phyloP scores from a whole-genome alignment of 2,888 invertebrate species.

The Steromphala cineraria region DNA sequence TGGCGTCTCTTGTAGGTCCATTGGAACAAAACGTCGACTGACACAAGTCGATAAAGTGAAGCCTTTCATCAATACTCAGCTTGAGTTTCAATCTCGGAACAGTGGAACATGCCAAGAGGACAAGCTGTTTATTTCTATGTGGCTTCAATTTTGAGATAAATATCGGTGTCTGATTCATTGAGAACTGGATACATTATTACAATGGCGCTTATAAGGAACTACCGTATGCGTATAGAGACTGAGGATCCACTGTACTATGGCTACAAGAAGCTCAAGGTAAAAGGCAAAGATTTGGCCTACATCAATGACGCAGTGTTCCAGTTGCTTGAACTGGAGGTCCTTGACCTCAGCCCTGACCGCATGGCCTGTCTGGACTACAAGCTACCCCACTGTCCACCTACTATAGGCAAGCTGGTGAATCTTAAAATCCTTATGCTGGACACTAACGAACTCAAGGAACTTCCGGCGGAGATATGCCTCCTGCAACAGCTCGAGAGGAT shows the following conservation, averaged over 20 bases:
- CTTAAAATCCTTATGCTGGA: constrained; percentile 71
- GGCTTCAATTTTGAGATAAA: background rate
- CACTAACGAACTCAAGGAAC: constrained; percentile 68
- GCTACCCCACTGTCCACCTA: constrained; percentile 64
- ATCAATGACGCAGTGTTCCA: constrained; percentile 68
- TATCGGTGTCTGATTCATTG: background rate
- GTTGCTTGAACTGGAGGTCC: constrained; percentile 71
- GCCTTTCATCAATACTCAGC: no score
- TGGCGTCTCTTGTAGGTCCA: no score
- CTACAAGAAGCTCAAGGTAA: constrained; percentile 67
- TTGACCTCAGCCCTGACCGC: constrained; percentile 74
- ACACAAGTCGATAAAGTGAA: no score
- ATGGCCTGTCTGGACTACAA: constrained; percentile 72
- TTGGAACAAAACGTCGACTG: no score
- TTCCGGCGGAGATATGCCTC: constrained; percentile 69
- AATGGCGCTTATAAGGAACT: constrained; percentile 33
- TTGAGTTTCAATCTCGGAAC: no score
- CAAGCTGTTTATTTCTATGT: background rate
- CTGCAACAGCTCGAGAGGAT: constrained; percentile 70
- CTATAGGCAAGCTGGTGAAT: constrained; percentile 68
- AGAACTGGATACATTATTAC: background rate
- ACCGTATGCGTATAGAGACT: constrained; percentile 65
- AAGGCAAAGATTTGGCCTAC: constrained; percentile 68
- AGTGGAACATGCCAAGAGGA: background rate
- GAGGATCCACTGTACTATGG: constrained; percentile 67